Evolutionary conservation across 2,797 vertebrate genomes (phyloP).

Genomic region (Tauraco hartlaubi): DNA sequence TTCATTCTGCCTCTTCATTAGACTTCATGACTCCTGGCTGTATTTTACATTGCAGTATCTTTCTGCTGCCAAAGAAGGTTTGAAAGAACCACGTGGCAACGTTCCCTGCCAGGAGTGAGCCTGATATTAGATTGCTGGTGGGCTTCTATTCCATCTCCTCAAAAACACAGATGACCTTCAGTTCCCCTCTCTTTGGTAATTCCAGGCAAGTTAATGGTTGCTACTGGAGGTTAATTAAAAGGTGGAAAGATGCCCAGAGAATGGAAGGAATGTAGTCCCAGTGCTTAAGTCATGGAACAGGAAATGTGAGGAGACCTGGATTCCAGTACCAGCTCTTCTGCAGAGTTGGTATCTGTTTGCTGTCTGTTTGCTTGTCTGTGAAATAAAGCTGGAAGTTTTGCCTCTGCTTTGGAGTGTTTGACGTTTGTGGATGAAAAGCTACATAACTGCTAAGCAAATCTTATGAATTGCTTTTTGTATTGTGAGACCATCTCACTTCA

Average conservation of each 20-base stretch:
- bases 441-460: not conserved
- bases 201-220: conserved; percentile 28
- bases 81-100: conserved; percentile 21
- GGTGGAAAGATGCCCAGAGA: conserved; percentile 38
- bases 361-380: not conserved
- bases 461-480: not conserved
- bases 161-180: conserved; percentile 35
- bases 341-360: not conserved
- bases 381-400: not conserved
- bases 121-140: conserved; percentile 34
- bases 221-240: conserved; percentile 47
- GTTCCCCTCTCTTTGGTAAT: conserved; percentile 37
- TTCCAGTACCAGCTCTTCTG: not conserved
- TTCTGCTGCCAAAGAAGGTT: conserved; percentile 43
- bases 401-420: not conserved
- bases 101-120: conserved; percentile 19
- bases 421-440: not conserved
- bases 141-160: conserved; percentile 46
- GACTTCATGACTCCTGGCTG: conserved; percentile 57
- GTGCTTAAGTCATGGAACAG: conserved; percentile 2
- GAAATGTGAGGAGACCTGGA: not conserved
- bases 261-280: not conserved
- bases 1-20: conserved; percentile 65
- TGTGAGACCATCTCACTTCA: not conserved
- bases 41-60: conserved; percentile 16